These are phyloP conservation scores for Cygnus buccinator DNA, from an alignment of 2,113 vertebrate species.

Conservation along the genomic window DNA sequence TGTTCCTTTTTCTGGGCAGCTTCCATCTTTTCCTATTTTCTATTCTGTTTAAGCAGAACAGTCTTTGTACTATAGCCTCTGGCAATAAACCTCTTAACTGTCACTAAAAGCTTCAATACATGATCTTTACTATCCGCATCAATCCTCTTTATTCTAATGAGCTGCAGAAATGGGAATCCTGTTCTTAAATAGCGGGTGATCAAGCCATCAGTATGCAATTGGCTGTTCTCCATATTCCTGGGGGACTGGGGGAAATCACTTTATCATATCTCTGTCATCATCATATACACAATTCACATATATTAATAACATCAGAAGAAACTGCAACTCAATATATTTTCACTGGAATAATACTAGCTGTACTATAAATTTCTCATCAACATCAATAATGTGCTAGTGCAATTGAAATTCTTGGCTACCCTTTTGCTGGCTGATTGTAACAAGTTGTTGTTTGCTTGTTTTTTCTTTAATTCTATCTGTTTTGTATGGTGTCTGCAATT, in stretches of 20 bases:
- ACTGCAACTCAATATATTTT: not conserved
- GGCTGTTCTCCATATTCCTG: not conserved
- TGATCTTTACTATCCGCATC: conserved; percentile 4
- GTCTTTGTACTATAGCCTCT: not conserved
- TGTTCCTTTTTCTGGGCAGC: not conserved
- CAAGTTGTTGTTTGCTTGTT: not conserved
- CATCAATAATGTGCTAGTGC: not conserved
- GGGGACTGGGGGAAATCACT: not conserved
- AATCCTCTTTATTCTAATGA: conserved; percentile 45
- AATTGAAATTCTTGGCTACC: not conserved
- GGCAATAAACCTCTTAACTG: conserved; percentile 29
- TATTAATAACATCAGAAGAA: not conserved
- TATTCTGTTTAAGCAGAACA: not conserved
- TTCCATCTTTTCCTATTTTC: conserved; percentile 6
- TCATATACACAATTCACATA: not conserved
- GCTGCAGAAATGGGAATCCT: not conserved
- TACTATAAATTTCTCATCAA: not conserved
- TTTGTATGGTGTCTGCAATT: not conserved
- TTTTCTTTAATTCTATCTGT: not conserved
- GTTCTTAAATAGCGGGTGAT: not conserved
- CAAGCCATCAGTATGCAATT: not conserved
- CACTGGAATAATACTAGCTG: not conserved
- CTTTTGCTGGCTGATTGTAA: not conserved
- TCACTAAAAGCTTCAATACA: not conserved
- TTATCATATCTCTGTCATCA: not conserved